Evolutionary conservation across 2,113 vertebrate species (phyloP).

Genomic region (Gyps fulvus): DNA sequence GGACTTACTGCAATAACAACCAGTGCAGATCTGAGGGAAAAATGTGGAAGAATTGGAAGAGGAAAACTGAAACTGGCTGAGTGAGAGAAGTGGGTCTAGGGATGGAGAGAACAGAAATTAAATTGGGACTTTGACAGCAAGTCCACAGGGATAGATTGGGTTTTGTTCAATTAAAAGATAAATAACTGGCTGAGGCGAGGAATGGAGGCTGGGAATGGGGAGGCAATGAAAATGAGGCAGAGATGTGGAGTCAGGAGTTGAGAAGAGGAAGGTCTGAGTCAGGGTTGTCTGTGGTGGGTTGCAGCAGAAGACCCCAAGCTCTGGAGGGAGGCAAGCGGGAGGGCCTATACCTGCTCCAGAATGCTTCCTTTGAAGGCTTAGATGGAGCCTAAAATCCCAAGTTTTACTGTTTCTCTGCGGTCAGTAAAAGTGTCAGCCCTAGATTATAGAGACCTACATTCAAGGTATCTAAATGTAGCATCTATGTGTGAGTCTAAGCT

Average conservation of each 20-base stretch:
- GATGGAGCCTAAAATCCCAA: not conserved
- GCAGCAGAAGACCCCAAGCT: not conserved
- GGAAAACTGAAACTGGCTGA: not conserved
- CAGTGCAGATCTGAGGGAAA: not conserved
- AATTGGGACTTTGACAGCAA: not conserved
- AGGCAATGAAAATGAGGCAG: not conserved
- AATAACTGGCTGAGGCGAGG: not conserved
- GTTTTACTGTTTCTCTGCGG: not conserved
- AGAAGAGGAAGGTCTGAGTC: not conserved
- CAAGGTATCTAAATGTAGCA: not conserved
- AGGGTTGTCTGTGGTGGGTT: not conserved
- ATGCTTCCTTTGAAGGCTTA: not conserved
- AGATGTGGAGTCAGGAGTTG: not conserved
- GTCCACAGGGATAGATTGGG: not conserved
- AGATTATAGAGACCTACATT: not conserved
- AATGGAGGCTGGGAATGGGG: not conserved
- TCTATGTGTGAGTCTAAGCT: not conserved
- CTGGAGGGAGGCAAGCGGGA: not conserved
- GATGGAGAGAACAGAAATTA: not conserved
- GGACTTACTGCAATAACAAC: not conserved
- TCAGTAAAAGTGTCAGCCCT: not conserved
- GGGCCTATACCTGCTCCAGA: not conserved
- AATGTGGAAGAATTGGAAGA: not conserved
- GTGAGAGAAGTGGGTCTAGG: not conserved
- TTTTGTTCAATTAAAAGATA: not conserved